phyloP scores from a whole-genome alignment of 1,140 invertebrate genomes.

The Polypedilum pembai region DNA sequence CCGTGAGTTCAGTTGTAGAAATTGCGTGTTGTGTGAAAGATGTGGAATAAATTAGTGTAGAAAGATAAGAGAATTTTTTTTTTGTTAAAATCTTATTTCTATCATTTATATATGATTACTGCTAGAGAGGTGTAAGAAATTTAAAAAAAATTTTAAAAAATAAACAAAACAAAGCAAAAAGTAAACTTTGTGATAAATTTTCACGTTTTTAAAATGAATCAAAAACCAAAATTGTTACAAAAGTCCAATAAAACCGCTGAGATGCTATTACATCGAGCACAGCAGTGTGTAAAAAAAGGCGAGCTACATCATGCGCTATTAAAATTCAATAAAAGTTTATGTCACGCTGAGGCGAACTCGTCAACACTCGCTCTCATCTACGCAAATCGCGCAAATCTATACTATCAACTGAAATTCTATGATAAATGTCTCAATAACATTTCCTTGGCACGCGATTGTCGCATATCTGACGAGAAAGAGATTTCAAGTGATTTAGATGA shows the following conservation, averaged over 20 bases:
- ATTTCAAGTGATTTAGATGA: conserved; percentile 49
- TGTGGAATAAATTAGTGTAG: not conserved
- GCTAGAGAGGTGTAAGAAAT: too few species aligned
- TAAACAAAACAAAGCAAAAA: too few species aligned
- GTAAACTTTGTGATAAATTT: too few species aligned
- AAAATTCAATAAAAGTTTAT: conserved; percentile 56
- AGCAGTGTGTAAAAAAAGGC: conserved; percentile 37
- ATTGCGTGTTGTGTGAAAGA: not conserved
- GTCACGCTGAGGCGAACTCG: conserved; percentile 48
- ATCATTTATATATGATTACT: too few species aligned
- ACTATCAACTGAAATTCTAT: conserved; percentile 54
- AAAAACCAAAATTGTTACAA: not conserved
- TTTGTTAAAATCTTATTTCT: too few species aligned
- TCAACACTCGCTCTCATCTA: conserved; percentile 54
- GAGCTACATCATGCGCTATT: conserved; percentile 48
- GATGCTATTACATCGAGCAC: not conserved
- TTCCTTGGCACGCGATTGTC: conserved; percentile 44
- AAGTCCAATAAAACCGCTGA: not conserved
- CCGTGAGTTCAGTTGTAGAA: not conserved
- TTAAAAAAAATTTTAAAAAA: too few species aligned
- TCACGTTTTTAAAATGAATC: not conserved
- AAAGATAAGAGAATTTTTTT: too few species aligned
- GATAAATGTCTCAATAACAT: conserved; percentile 54
- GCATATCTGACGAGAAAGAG: conserved; percentile 48
- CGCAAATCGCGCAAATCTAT: conserved; percentile 63